These are phyloP conservation scores for Dryobotodes eremita DNA, from an alignment of 2,888 invertebrate genomes.

Conservation along the genomic window DNA sequence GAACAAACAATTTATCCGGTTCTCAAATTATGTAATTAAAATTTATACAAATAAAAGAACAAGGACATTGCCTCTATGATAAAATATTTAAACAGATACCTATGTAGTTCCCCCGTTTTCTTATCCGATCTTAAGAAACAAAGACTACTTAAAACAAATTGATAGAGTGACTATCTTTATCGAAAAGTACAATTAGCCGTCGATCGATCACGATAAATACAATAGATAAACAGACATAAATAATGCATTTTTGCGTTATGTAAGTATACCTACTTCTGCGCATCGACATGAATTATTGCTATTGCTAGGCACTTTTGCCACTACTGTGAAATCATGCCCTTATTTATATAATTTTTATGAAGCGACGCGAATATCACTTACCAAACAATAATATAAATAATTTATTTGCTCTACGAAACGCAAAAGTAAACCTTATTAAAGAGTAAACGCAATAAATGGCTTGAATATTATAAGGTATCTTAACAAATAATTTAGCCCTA, in stretches of 20 bases:
- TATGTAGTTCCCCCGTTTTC: slow-evolving; percentile 23
- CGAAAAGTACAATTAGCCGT: slow-evolving; percentile 51
- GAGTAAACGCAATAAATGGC: slow-evolving; percentile 2
- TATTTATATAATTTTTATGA: slow-evolving; percentile 1
- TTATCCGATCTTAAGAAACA: slow-evolving; percentile 34
- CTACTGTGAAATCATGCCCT: slow-evolving; percentile 10
- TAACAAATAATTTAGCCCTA: not conserved
- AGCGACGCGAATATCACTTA: not conserved
- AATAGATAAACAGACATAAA: slow-evolving; percentile 47
- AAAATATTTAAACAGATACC: slow-evolving; percentile 39
- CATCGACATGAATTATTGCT: slow-evolving; percentile 6
- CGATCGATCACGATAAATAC: slow-evolving; percentile 59
- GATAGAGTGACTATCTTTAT: slow-evolving; percentile 39
- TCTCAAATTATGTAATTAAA: slow-evolving; percentile 26
- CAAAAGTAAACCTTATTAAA: not conserved
- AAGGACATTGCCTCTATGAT: slow-evolving; percentile 41
- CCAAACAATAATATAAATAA: not conserved
- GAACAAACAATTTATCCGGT: slow-evolving; percentile 8
- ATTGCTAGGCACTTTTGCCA: not conserved
- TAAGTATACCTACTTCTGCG: slow-evolving; percentile 1
- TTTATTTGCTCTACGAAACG: not conserved
- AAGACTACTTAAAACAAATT: slow-evolving; percentile 45
- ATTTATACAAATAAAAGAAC: slow-evolving; percentile 32
- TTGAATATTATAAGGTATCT: not conserved
- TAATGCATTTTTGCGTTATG: slow-evolving; percentile 29